Evolutionary conservation across 2,113 vertebrate species (phyloP).

Genomic region (Mystacornis crossleyi): DNA sequence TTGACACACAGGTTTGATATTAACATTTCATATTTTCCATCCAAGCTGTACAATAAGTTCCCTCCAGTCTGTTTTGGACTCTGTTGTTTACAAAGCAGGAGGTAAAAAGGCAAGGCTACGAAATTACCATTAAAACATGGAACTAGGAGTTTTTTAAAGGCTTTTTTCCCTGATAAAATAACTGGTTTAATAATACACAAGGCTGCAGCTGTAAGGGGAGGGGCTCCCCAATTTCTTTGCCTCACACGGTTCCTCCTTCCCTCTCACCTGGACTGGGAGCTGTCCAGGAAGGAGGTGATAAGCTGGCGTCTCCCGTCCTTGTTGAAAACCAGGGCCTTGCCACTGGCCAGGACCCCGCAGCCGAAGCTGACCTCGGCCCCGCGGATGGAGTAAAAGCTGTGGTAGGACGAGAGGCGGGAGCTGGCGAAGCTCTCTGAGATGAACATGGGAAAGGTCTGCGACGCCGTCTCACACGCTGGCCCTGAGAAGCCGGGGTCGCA

Average conservation of each 20-base stretch:
- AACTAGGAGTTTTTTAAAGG: neutral
- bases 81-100: neutral
- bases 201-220: neutral
- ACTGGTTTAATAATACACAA: neutral
- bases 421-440: constrained; percentile 93
- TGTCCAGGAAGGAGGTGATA: constrained; percentile 92
- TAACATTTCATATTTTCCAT: constrained; percentile 70
- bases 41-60: constrained; percentile 28
- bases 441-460: constrained; percentile 93
- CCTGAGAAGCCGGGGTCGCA: constrained; percentile 96
- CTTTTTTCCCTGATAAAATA: neutral
- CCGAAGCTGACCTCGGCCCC: constrained; percentile 97
- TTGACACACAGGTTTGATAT: constrained; percentile 73
- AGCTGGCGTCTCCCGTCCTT: constrained; percentile 92
- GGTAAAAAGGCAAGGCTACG: neutral
- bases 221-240: neutral
- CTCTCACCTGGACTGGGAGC: constrained; percentile 93
- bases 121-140: neutral
- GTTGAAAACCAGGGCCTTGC: constrained; percentile 96
- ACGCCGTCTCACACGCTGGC: constrained; percentile 92
- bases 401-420: constrained; percentile 94
- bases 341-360: constrained; percentile 94
- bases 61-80: neutral
- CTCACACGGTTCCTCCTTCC: neutral
- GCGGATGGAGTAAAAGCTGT: constrained; percentile 95